A percentile compares a stretch with the other conserved stretches of the same genome.
Evolutionary conservation across 2,888 invertebrate species (phyloP).

Genomic region (Drosophila stalkeri): DNA sequence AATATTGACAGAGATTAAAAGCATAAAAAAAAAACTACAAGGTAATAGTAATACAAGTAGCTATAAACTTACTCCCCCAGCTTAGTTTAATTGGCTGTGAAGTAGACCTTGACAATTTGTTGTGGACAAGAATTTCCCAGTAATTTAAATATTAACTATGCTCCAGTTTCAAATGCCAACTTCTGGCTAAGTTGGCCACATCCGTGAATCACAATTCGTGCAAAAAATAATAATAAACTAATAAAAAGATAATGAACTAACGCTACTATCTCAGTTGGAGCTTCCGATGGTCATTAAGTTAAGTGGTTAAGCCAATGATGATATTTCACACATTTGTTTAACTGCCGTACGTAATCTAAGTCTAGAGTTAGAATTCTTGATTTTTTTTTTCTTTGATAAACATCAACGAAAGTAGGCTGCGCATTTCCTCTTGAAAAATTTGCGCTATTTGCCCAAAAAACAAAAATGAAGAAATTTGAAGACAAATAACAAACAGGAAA

Average conservation of each 20-base stretch:
- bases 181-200: neutral
- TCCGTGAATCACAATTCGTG: constrained; percentile 19
- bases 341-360: constrained; percentile 26
- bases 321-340: constrained; percentile 49
- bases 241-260: constrained; percentile 18
- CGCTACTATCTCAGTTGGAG: constrained; percentile 15
- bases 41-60: constrained; percentile 2
- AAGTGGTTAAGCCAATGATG: constrained; percentile 43
- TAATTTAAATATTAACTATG: neutral
- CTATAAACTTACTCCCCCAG: neutral
- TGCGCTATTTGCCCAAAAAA: constrained; percentile 66
- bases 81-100: constrained; percentile 13
- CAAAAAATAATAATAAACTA: constrained; percentile 14
- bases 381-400: constrained; percentile 11
- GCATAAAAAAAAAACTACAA: neutral
- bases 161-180: neutral
- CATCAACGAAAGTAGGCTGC: constrained; percentile 50
- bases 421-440: constrained; percentile 72
- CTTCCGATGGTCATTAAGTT: constrained; percentile 46
- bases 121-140: constrained; percentile 16
- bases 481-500: constrained; percentile 1
- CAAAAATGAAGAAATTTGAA: constrained; percentile 9
- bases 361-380: constrained; percentile 4
- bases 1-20: neutral
- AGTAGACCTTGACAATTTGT: constrained; percentile 11